Conservation (phyloP, 2,888 invertebrate species). For the Mantis religiosa region DNA sequence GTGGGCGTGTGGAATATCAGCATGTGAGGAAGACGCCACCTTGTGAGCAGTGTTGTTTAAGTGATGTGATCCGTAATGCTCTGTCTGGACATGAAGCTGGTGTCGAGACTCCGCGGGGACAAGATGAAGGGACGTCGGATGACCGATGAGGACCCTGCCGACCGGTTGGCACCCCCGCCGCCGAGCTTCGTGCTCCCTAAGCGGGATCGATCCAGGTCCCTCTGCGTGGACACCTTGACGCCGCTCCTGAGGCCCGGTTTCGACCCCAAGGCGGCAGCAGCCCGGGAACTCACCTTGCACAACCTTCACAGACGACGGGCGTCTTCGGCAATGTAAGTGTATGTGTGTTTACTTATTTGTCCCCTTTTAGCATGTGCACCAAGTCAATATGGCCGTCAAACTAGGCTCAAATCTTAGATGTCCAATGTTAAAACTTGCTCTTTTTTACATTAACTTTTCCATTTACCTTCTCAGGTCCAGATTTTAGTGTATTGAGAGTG, state of each 20-base stretch:
- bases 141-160: conserved; percentile 18
- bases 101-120: conserved; percentile 32
- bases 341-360: neutral
- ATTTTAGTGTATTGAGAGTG: no score
- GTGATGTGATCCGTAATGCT: neutral
- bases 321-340: conserved; percentile 40
- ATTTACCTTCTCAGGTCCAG: no score
- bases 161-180: neutral
- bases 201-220: conserved; percentile 42
- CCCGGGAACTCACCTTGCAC: conserved; percentile 36
- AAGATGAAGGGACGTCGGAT: conserved; percentile 15
- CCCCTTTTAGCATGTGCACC: no score
- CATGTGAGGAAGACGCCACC: neutral
- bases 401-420: no score
- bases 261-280: conserved; percentile 35
- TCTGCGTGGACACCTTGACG: conserved; percentile 41
- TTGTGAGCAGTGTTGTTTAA: neutral
- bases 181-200: conserved; percentile 26
- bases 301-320: conserved; percentile 38
- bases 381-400: no score
- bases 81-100: conserved; percentile 31
- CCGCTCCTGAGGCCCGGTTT: conserved; percentile 37
- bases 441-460: no score
- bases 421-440: no score
- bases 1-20: neutral